phyloP scores from a whole-genome alignment of 2,113 vertebrate genomes.

The Python bivittatus region DNA sequence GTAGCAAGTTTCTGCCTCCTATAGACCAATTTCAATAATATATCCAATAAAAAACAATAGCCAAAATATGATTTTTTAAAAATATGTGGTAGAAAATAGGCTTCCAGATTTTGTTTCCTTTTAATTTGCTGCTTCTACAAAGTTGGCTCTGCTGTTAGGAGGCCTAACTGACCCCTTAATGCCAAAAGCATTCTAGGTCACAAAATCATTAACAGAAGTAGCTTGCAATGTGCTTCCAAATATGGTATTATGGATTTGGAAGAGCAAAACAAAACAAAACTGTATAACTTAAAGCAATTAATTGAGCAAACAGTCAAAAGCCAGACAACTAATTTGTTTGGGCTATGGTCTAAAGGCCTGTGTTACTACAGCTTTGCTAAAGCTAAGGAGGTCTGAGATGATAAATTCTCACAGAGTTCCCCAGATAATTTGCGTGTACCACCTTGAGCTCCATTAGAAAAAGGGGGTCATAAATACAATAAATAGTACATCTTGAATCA shows the following conservation, averaged over 20 bases:
- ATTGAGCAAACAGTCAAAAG: neutral
- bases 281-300: neutral
- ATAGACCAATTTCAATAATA: conserved; percentile 1
- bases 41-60: neutral
- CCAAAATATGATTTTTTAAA: neutral
- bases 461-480: neutral
- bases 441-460: neutral
- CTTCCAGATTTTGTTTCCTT: neutral
- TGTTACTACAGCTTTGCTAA: neutral
- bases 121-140: neutral
- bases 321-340: neutral
- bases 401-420: neutral
- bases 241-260: neutral
- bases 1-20: conserved; percentile 2
- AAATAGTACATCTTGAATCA: neutral
- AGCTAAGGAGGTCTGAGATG: neutral
- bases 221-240: neutral
- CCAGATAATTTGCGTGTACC: neutral
- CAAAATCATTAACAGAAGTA: neutral
- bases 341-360: neutral
- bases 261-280: neutral
- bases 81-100: neutral
- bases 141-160: neutral
- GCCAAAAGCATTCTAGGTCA: neutral
- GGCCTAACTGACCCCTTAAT: neutral